Evolutionary conservation across 2,888 invertebrate genomes (phyloP), one percentile per base, ranked within the genome.

Genomic region (Strigamia maritima): DNA sequence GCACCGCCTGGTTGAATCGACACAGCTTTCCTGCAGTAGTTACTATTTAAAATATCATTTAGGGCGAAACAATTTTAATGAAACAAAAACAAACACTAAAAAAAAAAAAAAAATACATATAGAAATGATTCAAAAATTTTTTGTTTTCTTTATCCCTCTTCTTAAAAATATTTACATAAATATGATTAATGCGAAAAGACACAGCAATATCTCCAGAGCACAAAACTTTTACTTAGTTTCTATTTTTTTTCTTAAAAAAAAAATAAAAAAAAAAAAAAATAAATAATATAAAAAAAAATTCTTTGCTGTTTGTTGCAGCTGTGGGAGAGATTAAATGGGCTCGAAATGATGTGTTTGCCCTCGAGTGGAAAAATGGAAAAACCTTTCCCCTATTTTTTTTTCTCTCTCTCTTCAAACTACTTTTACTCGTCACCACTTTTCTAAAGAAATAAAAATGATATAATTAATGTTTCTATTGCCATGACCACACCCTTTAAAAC

Each of bases 101-200:
- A 49, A 49, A n/a, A n/a, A 19, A 2, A 12, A n/a, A 19, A 12
- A 19, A 49, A 49, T n/a, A 44, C 8, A 44, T 44, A 44, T 14
- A 49, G 3, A n/a, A 6, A 49, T 49, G n/a, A 49, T 49, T 49
- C 49, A 49, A 12, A 19, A 44, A 16, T 7, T 44, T 49, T 31
- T 31, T 31, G n/a, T 6, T 31, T 6, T 19, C 19, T 19, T 49
- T 49, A 49, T 49, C 49, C 49, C 49, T 49, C 49, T 2, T 49
- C 49, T 49, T 49, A 49, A 49, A 49, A 49, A 49, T 49, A 49
- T 49, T 49, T 49, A 49, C 49, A 49, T 49, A 14, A 49, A 49
- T 49, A 49, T 49, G 49, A 49, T 49, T 49, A 49, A 49, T 49
- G 49, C n/a, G 49, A 49, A 49, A 49, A 49, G 49, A 49, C 49